Base-by-base conservation (phyloP, 92 coral and sea anemone genomes). In the Chrysogorgia sp. region DNA sequence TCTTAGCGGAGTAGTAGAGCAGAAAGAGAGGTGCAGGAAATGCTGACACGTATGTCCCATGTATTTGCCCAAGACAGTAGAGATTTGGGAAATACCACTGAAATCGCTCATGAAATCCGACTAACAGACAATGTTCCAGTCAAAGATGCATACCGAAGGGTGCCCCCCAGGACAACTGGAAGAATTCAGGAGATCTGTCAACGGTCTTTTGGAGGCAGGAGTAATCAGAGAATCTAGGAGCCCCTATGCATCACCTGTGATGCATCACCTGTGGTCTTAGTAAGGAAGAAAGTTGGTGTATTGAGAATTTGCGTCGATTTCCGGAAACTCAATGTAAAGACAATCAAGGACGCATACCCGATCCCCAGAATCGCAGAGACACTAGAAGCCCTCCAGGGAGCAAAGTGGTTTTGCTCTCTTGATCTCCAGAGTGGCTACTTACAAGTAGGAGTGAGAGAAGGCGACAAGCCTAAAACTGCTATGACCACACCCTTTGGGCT, bases 401-500 rank as follows among this genome's bases (percentile, higher is more conserved):
- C 90, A 6, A 57, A 49, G 19, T 82, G 82, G 75, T 81, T 81
- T 45, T 81, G 80, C 25, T 33, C 86, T 7, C 75, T 86, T 15
- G 86, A 81, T 49, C 86, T 86, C 20, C 79, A 81, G 48, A 75
- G 86, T 67, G 86, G 83, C 26, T 81, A 74, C 28, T 71, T 81
- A 2, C 90, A 82, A 67, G 90, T 81, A 6, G 32, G 68, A 17
- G 69, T 67, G 8, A 15, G 17, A 7, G 75, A 86, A 14, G 43
- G 33, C 4, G 90, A 82, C 84, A 40, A 59, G 34, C 69, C 64
- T 0, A 83, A 77, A 82, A 82, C 66, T 3, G 87, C 83, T 7
- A 34, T 82, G 63, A 82, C 87, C 58, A 82, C 87, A 0, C 84
- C 86, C 13, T 82, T 82, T 33, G 86, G 91, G 24, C 55, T 84